Percentiles rank a stretch among this genome's conserved stretches.
phyloP scores from a whole-genome alignment of 1,140 invertebrate species.

The Brachystomella parvula region DNA sequence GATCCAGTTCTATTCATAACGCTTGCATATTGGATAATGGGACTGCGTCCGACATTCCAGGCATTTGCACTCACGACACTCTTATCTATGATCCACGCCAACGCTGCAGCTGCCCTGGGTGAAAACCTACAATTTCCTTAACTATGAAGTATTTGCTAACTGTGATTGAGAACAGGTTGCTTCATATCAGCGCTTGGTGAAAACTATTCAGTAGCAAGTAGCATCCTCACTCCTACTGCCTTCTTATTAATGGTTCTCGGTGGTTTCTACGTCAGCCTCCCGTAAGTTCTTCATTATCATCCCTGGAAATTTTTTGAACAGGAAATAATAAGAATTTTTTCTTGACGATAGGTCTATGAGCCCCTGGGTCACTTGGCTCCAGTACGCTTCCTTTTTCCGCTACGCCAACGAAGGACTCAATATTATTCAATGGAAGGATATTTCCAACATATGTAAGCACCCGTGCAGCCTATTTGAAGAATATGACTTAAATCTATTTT shows the following conservation, averaged over 20 bases:
- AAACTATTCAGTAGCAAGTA: constrained; percentile 66
- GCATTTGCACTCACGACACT: constrained; percentile 61
- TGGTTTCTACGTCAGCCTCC: constrained; percentile 71
- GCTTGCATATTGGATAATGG: constrained; percentile 70
- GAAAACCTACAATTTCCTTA: constrained; percentile 40
- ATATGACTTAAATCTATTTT: constrained; percentile 31
- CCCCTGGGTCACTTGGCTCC: constrained; percentile 41
- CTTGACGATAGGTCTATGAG: constrained; percentile 16
- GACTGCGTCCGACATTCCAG: constrained; percentile 55
- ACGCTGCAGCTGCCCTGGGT: constrained; percentile 76
- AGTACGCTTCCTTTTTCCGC: constrained; percentile 50
- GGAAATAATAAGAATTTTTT: too few relatives aligned
- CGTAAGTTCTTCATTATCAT: constrained; percentile 47
- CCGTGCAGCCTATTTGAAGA: constrained; percentile 14
- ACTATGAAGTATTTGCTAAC: constrained; percentile 13
- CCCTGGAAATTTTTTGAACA: neutral
- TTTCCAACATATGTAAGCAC: constrained; percentile 50
- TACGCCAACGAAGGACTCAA: constrained; percentile 46
- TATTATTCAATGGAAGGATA: neutral
- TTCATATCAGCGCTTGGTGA: constrained; percentile 78
- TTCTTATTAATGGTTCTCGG: constrained; percentile 80
- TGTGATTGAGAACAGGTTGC: constrained; percentile 51
- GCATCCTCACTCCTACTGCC: constrained; percentile 77
- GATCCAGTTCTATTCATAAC: constrained; percentile 66
- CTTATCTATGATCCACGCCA: constrained; percentile 62